Evolutionary conservation across 2,113 vertebrate species (phyloP).

Genomic region (Menura novaehollandiae): DNA sequence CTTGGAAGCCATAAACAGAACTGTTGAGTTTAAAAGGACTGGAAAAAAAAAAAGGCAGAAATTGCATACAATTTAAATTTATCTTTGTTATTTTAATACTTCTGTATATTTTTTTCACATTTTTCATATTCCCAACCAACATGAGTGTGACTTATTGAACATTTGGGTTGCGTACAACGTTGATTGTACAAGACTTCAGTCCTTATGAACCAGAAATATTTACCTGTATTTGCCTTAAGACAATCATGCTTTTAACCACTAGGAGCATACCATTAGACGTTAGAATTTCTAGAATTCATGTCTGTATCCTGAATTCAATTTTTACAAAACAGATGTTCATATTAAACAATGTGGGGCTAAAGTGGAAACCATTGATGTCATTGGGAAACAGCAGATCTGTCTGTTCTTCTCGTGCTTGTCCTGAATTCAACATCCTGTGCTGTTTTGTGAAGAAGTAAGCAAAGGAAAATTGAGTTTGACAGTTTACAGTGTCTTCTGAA

Average conservation of each 20-base stretch:
- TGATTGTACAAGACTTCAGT: background rate
- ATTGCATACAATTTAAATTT: background rate
- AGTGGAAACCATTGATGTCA: background rate
- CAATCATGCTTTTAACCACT: background rate
- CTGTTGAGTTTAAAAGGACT: background rate
- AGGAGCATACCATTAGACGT: background rate
- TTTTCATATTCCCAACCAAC: background rate
- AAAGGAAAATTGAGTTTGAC: background rate
- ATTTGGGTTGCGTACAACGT: background rate
- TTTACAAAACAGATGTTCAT: background rate
- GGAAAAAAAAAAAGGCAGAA: background rate
- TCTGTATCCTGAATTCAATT: background rate
- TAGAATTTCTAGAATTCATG: background rate
- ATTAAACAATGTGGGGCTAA: background rate
- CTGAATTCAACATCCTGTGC: background rate
- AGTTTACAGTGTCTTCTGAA: background rate
- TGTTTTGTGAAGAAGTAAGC: background rate
- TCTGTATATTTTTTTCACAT: background rate
- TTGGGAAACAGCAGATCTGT: background rate
- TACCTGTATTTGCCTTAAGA: background rate
- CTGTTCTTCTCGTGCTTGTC: background rate
- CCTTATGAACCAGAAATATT: background rate
- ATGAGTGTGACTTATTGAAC: background rate
- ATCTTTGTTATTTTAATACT: background rate
- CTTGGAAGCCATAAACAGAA: background rate